Percentiles rank a stretch among this genome's conserved stretches.
Evolutionary conservation across 1,140 invertebrate genomes (phyloP).

Genomic region (Patella vulgata): DNA sequence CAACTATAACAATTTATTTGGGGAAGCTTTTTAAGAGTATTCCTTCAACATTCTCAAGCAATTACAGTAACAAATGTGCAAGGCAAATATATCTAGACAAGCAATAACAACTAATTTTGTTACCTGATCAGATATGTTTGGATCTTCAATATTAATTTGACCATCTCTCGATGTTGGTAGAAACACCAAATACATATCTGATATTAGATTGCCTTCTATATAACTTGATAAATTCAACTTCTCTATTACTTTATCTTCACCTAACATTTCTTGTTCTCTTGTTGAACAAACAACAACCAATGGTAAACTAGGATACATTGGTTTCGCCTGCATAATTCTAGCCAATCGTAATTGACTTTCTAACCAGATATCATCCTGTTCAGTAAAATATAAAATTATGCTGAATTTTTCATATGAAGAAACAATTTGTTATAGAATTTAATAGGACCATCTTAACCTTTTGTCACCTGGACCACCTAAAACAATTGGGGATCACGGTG

Average conservation of each 20-base stretch:
- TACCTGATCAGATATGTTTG: constrained; percentile 33
- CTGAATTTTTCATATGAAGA: no score
- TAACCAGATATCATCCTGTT: constrained; percentile 49
- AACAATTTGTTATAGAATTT: no score
- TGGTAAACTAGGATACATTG: constrained; percentile 41
- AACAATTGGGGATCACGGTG: no score
- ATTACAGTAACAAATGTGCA: no score
- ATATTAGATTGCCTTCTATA: constrained; percentile 35
- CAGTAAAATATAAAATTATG: no score
- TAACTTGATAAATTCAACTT: constrained; percentile 38
- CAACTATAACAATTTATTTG: no score
- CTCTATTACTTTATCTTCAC: constrained; percentile 19
- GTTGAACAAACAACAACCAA: constrained; percentile 48
- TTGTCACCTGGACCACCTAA: no score
- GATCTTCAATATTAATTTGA: constrained; percentile 24
- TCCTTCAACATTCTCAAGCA: no score
- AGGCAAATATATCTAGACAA: no score
- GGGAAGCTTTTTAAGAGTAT: no score
- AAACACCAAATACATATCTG: constrained; percentile 24
- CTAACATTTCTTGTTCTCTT: constrained; percentile 21
- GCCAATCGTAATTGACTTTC: constrained; percentile 38
- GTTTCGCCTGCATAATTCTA: constrained; percentile 43
- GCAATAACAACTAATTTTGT: no score
- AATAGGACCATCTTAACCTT: no score
- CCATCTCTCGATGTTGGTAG: constrained; percentile 12